A percentile compares a stretch with the other conserved stretches of the same genome.
Conservation (phyloP, 2,797 vertebrate species). For the Columba guinea region DNA sequence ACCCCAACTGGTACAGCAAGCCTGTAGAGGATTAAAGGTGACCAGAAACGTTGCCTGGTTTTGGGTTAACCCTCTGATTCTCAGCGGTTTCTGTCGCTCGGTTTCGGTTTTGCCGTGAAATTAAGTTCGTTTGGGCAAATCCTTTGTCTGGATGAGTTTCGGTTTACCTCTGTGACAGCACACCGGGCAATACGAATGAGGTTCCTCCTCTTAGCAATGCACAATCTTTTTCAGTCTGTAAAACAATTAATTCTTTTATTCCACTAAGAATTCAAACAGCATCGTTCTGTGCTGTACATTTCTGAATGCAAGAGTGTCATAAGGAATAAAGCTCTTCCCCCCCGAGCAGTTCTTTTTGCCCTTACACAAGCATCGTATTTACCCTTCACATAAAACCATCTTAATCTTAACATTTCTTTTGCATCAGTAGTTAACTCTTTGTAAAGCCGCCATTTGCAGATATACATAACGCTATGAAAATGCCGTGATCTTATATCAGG, state of each 20-base stretch:
- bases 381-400: neutral
- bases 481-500: neutral
- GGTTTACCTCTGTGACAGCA: neutral
- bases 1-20: too few relatives aligned
- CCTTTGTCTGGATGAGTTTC: too few relatives aligned
- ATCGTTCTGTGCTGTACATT: neutral
- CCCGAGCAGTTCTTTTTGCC: neutral
- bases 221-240: neutral
- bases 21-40: too few relatives aligned
- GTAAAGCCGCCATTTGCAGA: neutral
- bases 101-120: too few relatives aligned
- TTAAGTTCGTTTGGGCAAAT: too few relatives aligned
- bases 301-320: neutral
- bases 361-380: neutral
- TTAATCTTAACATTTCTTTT: neutral
- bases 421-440: neutral
- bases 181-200: neutral
- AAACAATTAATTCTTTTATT: neutral
- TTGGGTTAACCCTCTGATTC: too few relatives aligned
- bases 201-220: neutral
- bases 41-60: too few relatives aligned
- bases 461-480: neutral
- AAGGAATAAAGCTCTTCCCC: neutral
- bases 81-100: too few relatives aligned
- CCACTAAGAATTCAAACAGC: neutral